phyloP scores from a whole-genome alignment of 2,888 invertebrate genomes.

The Machimus atricapillus region DNA sequence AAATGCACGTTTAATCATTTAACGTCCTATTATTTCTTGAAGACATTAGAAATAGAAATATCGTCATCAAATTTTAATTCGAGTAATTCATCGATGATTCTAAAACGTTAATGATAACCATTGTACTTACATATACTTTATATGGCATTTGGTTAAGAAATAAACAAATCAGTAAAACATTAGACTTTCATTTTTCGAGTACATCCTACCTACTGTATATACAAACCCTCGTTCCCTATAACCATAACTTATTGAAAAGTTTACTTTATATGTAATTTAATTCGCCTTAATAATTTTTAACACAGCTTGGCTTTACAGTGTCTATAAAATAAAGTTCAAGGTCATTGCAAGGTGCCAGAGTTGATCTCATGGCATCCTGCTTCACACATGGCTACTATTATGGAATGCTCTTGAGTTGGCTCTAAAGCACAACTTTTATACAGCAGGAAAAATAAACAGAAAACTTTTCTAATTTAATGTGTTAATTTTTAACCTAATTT shows the following conservation, averaged over 20 bases:
- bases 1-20: no score
- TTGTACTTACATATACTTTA: no score
- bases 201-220: no score
- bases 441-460: not conserved
- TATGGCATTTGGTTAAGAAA: no score
- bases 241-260: not conserved
- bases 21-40: no score
- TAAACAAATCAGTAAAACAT: no score
- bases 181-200: no score
- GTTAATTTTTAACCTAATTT: not conserved
- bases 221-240: no score
- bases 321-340: not conserved
- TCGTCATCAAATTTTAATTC: no score
- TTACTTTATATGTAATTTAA: not conserved
- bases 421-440: not conserved
- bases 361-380: not conserved
- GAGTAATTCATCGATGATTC: no score
- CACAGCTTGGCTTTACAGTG: not conserved
- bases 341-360: not conserved
- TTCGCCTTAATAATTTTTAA: not conserved
- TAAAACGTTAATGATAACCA: no score
- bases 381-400: not conserved
- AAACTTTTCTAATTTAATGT: not conserved
- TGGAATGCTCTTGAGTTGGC: not conserved
- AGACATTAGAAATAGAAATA: no score